phyloP scores from a whole-genome alignment of 2,888 invertebrate genomes.

The Nasonia oneida region DNA sequence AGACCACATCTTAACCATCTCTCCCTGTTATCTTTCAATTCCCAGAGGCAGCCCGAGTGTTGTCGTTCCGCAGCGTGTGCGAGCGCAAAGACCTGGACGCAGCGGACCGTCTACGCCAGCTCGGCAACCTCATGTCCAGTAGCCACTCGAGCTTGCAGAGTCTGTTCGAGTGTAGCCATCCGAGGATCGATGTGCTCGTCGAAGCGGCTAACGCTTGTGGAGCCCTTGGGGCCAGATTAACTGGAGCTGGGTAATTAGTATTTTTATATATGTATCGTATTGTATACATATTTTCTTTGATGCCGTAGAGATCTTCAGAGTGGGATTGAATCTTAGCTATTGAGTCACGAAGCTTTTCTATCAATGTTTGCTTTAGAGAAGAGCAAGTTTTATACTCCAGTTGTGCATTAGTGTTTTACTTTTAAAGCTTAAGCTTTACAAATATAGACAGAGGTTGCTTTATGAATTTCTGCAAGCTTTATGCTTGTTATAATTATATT shows the following conservation, averaged over 20 bases:
- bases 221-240: conserved; percentile 92
- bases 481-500: no score
- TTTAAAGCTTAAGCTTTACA: no score
- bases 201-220: conserved; percentile 85
- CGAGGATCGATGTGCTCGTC: conserved; percentile 91
- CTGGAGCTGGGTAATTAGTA: conserved; percentile 90
- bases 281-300: not conserved
- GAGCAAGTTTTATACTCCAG: no score
- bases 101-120: conserved; percentile 79
- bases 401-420: no score
- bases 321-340: no score
- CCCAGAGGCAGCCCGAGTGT: conserved; percentile 92
- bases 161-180: conserved; percentile 96
- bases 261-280: not conserved
- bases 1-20: not conserved
- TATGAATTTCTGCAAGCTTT: no score
- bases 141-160: conserved; percentile 93
- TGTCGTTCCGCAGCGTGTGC: conserved; percentile 74
- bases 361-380: no score
- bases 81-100: conserved; percentile 74
- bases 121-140: conserved; percentile 92
- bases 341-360: no score
- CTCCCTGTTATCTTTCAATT: conserved; percentile 61
- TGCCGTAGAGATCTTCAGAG: not conserved
- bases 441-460: no score